phyloP scores from a whole-genome alignment of 2,888 invertebrate species.

The Didymodactylos carnosus region DNA sequence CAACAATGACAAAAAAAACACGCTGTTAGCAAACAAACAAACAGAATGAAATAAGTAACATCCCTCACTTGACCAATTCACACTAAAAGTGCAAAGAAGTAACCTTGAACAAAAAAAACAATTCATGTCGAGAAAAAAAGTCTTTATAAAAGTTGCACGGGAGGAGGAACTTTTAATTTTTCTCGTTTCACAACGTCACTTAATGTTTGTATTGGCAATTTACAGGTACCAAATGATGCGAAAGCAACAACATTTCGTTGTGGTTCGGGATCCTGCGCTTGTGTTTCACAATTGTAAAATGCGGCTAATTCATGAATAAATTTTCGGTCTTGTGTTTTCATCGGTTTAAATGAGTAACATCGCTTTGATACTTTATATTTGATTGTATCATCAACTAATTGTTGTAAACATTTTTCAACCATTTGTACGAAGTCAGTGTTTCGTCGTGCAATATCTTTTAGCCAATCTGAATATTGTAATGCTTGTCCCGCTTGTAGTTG shows the following conservation, averaged over 20 bases:
- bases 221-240: conserved; percentile 2
- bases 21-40: too few relatives aligned
- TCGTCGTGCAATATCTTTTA: conserved; percentile 4
- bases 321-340: conserved; percentile 75
- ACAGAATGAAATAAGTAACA: too few relatives aligned
- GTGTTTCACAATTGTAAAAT: conserved; percentile 58
- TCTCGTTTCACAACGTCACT: not conserved
- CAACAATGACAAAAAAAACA: too few relatives aligned
- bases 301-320: conserved; percentile 82
- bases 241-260: conserved; percentile 2
- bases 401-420: conserved; percentile 3
- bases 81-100: too few relatives aligned
- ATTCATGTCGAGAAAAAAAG: too few relatives aligned
- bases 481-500: too few relatives aligned
- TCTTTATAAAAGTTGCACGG: not conserved
- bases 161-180: not conserved
- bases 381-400: conserved; percentile 2
- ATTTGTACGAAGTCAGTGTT: not conserved
- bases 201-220: not conserved
- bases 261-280: conserved; percentile 10
- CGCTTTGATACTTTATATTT: not conserved
- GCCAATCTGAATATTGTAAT: conserved; percentile 6
- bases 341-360: conserved; percentile 65
- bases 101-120: too few relatives aligned
- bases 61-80: too few relatives aligned